These are phyloP conservation scores for Ectobius pallidus DNA, from an alignment of 2,888 invertebrate genomes.

Conservation along the genomic window DNA sequence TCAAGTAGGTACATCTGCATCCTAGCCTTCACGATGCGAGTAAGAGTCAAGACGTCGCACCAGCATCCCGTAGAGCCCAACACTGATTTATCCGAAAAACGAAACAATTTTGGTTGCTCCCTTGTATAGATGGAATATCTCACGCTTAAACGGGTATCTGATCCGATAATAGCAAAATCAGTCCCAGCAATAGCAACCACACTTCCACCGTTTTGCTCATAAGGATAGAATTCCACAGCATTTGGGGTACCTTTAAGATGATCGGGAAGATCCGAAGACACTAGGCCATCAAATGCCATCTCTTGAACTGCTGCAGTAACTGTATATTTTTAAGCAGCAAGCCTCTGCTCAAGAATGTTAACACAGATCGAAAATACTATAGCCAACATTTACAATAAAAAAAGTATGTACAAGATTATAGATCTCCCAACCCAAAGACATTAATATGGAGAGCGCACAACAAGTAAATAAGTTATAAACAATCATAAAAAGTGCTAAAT, in stretches of 20 bases:
- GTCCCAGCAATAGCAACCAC: conserved; percentile 95
- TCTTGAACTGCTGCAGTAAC: too few species aligned
- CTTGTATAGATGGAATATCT: conserved; percentile 91
- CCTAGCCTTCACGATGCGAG: conserved; percentile 79
- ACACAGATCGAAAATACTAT: too few species aligned
- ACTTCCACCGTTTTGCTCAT: conserved; percentile 83
- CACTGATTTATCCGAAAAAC: conserved; percentile 80
- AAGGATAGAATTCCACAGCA: conserved; percentile 66
- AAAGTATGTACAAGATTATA: too few species aligned
- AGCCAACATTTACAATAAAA: too few species aligned
- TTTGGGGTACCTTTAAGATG: conserved; percentile 50
- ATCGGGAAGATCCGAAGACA: not conserved
- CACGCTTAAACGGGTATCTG: conserved; percentile 91
- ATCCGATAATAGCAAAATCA: conserved; percentile 93
- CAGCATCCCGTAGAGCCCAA: conserved; percentile 97
- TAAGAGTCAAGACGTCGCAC: conserved; percentile 94
- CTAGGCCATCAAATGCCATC: not conserved
- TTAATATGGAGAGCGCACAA: too few species aligned
- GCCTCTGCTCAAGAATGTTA: too few species aligned
- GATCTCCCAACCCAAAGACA: too few species aligned
- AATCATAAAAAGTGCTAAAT: too few species aligned
- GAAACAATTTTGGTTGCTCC: conserved; percentile 85
- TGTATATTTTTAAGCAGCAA: too few species aligned
- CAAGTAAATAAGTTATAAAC: too few species aligned
- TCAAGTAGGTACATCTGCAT: conserved; percentile 96